phyloP scores from a whole-genome alignment of 92 coral and sea anemone species.

The Epizoanthus scotinus region DNA sequence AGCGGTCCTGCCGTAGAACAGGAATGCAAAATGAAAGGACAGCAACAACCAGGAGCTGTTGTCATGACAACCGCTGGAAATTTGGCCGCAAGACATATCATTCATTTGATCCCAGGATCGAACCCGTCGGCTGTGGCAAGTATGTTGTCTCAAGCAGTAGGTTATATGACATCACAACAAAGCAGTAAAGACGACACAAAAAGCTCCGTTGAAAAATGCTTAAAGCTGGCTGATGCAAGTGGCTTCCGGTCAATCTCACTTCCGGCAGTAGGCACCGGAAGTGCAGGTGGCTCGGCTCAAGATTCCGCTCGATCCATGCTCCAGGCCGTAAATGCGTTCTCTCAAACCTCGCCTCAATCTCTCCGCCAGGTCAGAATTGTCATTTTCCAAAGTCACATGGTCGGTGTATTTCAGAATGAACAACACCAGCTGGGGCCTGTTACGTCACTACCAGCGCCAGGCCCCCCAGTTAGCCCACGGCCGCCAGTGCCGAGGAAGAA shows the following conservation, averaged over 20 bases:
- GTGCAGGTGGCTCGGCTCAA: constrained; percentile 33
- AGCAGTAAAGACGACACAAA: constrained; percentile 35
- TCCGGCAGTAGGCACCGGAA: constrained; percentile 78
- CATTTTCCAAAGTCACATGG: constrained; percentile 54
- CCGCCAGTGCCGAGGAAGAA: background rate
- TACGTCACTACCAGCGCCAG: background rate
- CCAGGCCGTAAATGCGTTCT: constrained; percentile 48
- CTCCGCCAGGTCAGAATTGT: constrained; percentile 62
- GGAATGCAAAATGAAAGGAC: constrained; percentile 53
- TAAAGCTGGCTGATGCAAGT: constrained; percentile 48
- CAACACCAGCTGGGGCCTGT: constrained; percentile 30
- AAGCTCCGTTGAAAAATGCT: constrained; percentile 50
- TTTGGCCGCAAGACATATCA: constrained; percentile 32
- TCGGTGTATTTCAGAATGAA: constrained; percentile 56
- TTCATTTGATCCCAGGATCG: constrained; percentile 52
- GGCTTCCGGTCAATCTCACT: constrained; percentile 56
- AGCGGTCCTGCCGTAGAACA: constrained; percentile 48
- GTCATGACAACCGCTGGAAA: constrained; percentile 65
- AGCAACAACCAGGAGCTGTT: constrained; percentile 57
- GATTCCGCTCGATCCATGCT: constrained; percentile 61
- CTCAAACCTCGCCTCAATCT: constrained; percentile 29
- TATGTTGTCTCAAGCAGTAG: background rate
- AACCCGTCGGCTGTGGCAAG: background rate
- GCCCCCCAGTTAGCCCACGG: background rate
- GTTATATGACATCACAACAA: background rate